A percentile compares a stretch with the other conserved stretches of the same genome.
phyloP scores from a whole-genome alignment of 2,113 vertebrate genomes.

The Dicentrarchus labrax region DNA sequence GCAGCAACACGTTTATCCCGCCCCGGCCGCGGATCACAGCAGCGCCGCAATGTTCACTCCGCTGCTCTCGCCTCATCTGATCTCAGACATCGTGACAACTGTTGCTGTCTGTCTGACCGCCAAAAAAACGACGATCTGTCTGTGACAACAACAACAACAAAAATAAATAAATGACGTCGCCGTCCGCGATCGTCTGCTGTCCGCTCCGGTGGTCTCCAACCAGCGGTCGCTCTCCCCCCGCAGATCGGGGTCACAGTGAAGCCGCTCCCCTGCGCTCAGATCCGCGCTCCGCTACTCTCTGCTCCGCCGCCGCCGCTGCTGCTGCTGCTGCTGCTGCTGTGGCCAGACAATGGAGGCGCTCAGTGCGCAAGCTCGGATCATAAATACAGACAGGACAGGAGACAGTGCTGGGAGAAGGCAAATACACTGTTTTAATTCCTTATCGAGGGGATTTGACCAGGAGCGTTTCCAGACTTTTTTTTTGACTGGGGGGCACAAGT shows the following conservation, averaged over 20 bases:
- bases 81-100: conserved; percentile 82
- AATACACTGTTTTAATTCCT: conserved; percentile 23
- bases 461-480: too few species aligned
- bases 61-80: conserved; percentile 68
- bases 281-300: conserved; percentile 58
- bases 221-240: conserved; percentile 42
- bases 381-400: conserved; percentile 57
- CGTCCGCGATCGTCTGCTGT: conserved; percentile 19
- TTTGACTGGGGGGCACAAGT: too few species aligned
- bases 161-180: conserved; percentile 34
- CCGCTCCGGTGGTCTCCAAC: conserved; percentile 33
- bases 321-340: conserved; percentile 57
- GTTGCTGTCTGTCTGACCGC: conserved; percentile 73
- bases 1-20: conserved; percentile 71
- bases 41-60: conserved; percentile 67
- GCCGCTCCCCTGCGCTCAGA: conserved; percentile 74
- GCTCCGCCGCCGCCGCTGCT: conserved; percentile 27
- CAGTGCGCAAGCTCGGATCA: conserved; percentile 83
- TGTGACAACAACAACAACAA: neutral
- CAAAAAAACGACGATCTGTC: conserved; percentile 40
- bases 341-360: conserved; percentile 81
- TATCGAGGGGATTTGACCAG: too few species aligned
- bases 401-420: conserved; percentile 33
- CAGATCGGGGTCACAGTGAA: conserved; percentile 76
- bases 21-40: conserved; percentile 65